Base-by-base conservation (phyloP, 1,140 invertebrate genomes). In the Tetramorium alpestre region DNA sequence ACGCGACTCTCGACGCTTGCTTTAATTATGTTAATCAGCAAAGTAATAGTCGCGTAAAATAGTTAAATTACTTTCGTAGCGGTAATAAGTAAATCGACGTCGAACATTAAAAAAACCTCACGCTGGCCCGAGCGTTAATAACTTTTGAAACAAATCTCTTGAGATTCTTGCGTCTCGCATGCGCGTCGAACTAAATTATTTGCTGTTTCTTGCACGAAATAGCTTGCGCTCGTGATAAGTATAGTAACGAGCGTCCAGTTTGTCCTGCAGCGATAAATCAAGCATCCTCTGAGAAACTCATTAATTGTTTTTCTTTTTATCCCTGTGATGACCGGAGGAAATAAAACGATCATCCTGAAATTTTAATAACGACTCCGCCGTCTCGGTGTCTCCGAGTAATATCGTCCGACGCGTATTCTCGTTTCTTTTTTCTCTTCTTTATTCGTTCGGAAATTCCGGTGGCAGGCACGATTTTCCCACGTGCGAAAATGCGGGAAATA, bases 41-140 rank as follows among this genome's bases (percentile, higher is more conserved):
- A 60, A 49, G 69, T 75, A 22, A 6, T 47, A 33, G 13, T 38
- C 7, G 80, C 18, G 33, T 84, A 60, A 84, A 60, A 82, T 84
- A 84, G 28, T 75, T 84, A 75, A 84, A 84, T 84, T 84, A 60
- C 80, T 75, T 84, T 60, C n/a, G 41, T n/a, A 5, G 38, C 6
- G 6, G 41, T 25, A 75, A 84, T 75, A 47, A 56, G 49, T 73
- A 67, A 75, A 84, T 73, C 25, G 18, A 49, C 3, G 33, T 33
- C 33, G n/a, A 10, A 1, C 49, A 81, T 81, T 81, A 70, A 81
- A 70, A 70, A 81, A 13, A 25, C 44, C 51, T 70, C 51, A 81
- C 51, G 65, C 18, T 44, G 67, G 13, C 22, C 4, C 22, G 60
- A 49, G 44, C 60, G 41, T 73, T 84, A 84, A 84, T 73, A 84